Evolutionary conservation across 2,797 vertebrate species (phyloP), one percentile per base, ranked within the genome.

Genomic region (Lemur catta): DNA sequence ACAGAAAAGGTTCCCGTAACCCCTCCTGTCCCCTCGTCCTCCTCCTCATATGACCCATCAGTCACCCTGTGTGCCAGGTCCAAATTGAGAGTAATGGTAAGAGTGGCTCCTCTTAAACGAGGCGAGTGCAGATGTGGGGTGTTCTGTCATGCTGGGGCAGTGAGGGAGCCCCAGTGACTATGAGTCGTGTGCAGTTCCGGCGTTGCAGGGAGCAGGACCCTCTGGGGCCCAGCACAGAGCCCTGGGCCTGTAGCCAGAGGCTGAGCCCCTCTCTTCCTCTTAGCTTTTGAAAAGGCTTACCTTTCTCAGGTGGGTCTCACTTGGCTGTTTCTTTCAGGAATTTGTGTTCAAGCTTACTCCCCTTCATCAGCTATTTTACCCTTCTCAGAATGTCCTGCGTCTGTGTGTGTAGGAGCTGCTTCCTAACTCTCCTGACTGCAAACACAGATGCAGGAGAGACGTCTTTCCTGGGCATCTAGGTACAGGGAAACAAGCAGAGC

Each of bases 361-460:
- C 67, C 33, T 3, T 35, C 4, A 76, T 50, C 24, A 30, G 82
- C 48, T 57, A 3, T 6, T 55, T 87, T 30, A 30, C 46, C 81
- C n/a, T 67, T 28, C 8, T 38, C 18, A 30, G 41, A 61, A 38
- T 3, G 0, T 10, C 76, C 7, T 38, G 1, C 0, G 0, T 84
- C 22, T 48, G 22, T n/a, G 41, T 67, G 18, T 48, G 13, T 2
- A 22, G 33, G 30, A 65, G 14, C n/a, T 38, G 67, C 57, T 74
- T 76, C 43, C 72, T 84, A 52, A 9, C 48, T 69, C 15, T 50
- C 10, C 6, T 15, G 6, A 17, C 33, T 41, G 12, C 63, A 38
- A 18, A n/a, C 26, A 41, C 30, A 46, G 15, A n/a, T 6, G 7
- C 30, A 82, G 85, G 72, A 69, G 87, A 69, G 61, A 52, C 24